phyloP scores from a whole-genome alignment of 2,113 vertebrate species.

The Sterna hirundo region DNA sequence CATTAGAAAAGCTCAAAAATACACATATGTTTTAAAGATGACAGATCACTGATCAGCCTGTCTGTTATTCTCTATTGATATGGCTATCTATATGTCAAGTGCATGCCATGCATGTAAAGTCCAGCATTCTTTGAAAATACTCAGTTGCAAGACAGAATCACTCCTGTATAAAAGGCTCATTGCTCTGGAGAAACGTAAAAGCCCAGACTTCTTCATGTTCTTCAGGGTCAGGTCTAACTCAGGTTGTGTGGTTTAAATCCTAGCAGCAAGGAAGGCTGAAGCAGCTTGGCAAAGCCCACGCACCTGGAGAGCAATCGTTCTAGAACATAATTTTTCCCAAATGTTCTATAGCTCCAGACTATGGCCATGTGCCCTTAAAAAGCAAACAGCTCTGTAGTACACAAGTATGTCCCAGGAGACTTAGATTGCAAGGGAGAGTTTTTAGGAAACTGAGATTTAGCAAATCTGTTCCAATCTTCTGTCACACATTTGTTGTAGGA shows the following conservation, averaged over 20 bases:
- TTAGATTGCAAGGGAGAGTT: neutral
- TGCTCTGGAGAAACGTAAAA: neutral
- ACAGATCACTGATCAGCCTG: neutral
- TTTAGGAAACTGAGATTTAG: neutral
- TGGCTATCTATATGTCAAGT: neutral
- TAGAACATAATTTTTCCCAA: neutral
- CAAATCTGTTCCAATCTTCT: neutral
- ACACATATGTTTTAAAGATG: neutral
- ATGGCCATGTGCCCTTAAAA: neutral
- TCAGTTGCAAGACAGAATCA: neutral
- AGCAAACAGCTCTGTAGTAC: neutral
- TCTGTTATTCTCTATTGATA: neutral
- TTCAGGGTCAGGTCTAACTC: neutral
- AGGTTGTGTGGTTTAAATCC: neutral
- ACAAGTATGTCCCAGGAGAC: neutral
- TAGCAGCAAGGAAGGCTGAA: neutral
- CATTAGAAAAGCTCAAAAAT: neutral
- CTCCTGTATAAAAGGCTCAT: neutral
- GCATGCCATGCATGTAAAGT: neutral
- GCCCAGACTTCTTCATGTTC: neutral
- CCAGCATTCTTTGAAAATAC: neutral
- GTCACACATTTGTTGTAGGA: neutral
- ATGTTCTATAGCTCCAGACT: neutral
- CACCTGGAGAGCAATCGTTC: neutral
- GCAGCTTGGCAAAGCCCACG: neutral